phyloP scores from a whole-genome alignment of 1,140 invertebrate genomes.

The Lanistes nyassanus region DNA sequence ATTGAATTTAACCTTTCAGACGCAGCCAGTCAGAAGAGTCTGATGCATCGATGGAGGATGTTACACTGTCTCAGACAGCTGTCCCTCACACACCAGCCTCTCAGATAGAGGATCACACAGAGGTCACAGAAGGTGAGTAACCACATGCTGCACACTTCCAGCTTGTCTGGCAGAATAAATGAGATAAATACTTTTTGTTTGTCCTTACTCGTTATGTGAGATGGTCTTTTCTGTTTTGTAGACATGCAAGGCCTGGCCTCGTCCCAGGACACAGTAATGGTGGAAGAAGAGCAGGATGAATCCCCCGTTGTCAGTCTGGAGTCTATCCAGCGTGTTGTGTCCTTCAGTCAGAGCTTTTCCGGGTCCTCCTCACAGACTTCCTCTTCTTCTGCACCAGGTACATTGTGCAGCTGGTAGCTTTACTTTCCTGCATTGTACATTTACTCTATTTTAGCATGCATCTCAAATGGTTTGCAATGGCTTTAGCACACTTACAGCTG shows the following conservation, averaged over 20 bases:
- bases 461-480: too few relatives aligned
- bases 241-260: constrained; percentile 3
- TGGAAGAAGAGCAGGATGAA: constrained; percentile 33
- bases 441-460: too few relatives aligned
- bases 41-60: constrained; percentile 14
- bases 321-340: constrained; percentile 55
- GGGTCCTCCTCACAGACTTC: constrained; percentile 1
- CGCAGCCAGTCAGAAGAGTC: constrained; percentile 23
- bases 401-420: not conserved
- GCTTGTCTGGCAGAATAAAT: too few relatives aligned
- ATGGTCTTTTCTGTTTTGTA: not conserved
- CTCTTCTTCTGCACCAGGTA: constrained; percentile 12
- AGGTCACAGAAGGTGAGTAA: not conserved
- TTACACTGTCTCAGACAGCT: not conserved
- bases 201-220: not conserved
- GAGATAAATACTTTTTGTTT: too few relatives aligned
- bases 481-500: too few relatives aligned
- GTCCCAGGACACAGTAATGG: constrained; percentile 37
- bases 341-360: constrained; percentile 57
- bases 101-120: constrained; percentile 16
- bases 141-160: too few relatives aligned
- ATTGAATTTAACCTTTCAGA: not conserved
- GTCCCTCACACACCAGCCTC: constrained; percentile 13
- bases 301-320: constrained; percentile 47
- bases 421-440: too few relatives aligned